Percentiles rank a stretch among this genome's conserved stretches.
Conservation (phyloP, 2,797 vertebrate genomes). For the Melanotaenia pygmaea region DNA sequence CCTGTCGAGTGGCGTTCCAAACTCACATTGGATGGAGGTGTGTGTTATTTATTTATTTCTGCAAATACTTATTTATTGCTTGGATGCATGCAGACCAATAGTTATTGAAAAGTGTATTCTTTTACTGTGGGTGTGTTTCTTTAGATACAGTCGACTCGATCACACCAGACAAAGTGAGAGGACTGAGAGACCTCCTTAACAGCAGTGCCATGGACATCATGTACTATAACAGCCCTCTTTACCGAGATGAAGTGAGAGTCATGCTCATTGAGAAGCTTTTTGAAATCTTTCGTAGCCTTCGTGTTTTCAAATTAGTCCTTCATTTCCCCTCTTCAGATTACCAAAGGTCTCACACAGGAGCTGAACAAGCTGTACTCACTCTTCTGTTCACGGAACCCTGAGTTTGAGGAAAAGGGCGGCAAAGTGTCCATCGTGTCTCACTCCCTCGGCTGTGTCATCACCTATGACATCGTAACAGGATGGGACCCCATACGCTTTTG, state of each 20-base stretch:
- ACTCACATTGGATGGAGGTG: constrained; percentile 93
- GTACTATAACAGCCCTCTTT: constrained; percentile 99
- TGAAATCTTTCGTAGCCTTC: rapidly evolving
- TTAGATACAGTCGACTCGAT: constrained; percentile 98
- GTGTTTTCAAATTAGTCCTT: neutral
- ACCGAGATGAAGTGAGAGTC: constrained; percentile 92
- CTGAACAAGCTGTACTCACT: constrained; percentile 94
- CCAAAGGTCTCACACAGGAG: constrained; percentile 95
- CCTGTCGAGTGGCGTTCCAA: constrained; percentile 99
- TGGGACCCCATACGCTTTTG: constrained; percentile 96
- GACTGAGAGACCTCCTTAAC: constrained; percentile 95
- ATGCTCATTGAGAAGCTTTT: neutral
- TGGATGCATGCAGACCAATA: neutral
- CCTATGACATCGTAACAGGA: constrained; percentile 98
- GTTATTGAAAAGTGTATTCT: neutral
- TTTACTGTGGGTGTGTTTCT: constrained; percentile 27
- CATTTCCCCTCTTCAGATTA: constrained; percentile 82
- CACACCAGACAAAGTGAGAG: constrained; percentile 96
- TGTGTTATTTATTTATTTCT: constrained; percentile 8
- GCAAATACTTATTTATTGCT: neutral
- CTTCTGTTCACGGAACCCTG: constrained; percentile 96
- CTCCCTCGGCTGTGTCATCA: constrained; percentile 97
- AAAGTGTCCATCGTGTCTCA: constrained; percentile 98
- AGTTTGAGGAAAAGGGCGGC: constrained; percentile 92
- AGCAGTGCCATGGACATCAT: constrained; percentile 99